Evolutionary conservation across 2,888 invertebrate species (phyloP).

Genomic region (Digitonthophagus gazella): DNA sequence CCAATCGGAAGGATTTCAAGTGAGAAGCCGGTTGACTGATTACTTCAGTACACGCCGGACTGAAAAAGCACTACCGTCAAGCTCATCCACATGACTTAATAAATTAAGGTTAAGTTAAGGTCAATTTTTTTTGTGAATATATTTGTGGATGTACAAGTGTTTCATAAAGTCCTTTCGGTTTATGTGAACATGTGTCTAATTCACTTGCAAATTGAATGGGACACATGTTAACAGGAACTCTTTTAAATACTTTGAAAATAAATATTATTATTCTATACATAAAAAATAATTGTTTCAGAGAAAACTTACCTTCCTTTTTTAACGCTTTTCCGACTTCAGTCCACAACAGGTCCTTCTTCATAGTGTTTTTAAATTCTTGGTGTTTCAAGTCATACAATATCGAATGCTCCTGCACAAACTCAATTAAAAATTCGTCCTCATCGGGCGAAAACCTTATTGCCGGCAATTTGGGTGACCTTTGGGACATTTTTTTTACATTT

Average conservation of each 20-base stretch:
- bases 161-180: too few relatives aligned
- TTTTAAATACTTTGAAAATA: background rate
- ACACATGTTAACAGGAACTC: too few relatives aligned
- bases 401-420: background rate
- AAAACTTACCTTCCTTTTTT: background rate
- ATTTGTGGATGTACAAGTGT: background rate
- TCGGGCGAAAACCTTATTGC: too few relatives aligned
- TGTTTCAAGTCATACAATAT: conserved; percentile 7
- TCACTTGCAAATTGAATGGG: too few relatives aligned
- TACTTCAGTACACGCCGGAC: conserved; percentile 7
- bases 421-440: background rate
- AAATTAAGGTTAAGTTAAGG: conserved; percentile 1
- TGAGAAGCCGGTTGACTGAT: conserved; percentile 8
- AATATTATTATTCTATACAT: background rate
- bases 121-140: background rate
- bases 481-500: too few relatives aligned
- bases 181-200: too few relatives aligned
- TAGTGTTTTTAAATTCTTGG: conserved; percentile 5
- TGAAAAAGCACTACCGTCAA: background rate
- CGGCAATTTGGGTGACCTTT: too few relatives aligned
- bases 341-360: background rate
- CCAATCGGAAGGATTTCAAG: conserved; percentile 13
- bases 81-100: background rate
- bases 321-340: background rate
- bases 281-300: conserved; percentile 1